Percentiles rank a stretch among this genome's conserved stretches.
Evolutionary conservation across 2,888 invertebrate species (phyloP).

Genomic region (Drosophila gaucha): DNA sequence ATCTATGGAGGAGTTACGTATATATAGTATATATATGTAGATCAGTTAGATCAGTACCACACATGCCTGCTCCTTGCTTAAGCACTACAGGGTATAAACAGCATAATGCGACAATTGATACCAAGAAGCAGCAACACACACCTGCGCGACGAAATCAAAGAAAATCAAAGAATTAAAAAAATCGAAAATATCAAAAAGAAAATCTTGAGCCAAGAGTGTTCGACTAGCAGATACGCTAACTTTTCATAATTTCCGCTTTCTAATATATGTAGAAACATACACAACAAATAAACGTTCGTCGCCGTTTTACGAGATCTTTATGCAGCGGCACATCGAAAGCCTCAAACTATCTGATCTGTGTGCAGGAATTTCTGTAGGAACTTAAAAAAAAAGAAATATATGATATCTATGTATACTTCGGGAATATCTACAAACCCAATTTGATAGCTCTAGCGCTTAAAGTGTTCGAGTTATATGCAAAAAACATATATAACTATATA

Average conservation of each 20-base stretch:
- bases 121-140: slow-evolving; percentile 1
- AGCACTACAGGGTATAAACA: slow-evolving; percentile 2
- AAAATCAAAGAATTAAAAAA: slow-evolving; percentile 21
- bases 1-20: too few species aligned
- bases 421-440: too few species aligned
- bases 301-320: too few species aligned
- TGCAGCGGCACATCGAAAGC: neutral
- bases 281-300: neutral
- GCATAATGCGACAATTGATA: slow-evolving; percentile 7
- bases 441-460: too few species aligned
- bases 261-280: too few species aligned
- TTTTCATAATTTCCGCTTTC: too few species aligned
- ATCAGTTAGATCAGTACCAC: neutral
- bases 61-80: neutral
- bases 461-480: too few species aligned
- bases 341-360: neutral
- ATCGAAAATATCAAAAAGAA: slow-evolving; percentile 21
- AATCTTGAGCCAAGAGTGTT: neutral
- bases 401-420: too few species aligned
- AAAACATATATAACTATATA: too few species aligned
- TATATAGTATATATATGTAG: too few species aligned
- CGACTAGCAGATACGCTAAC: neutral
- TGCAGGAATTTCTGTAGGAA: too few species aligned
- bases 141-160: slow-evolving; percentile 9
- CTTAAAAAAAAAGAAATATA: too few species aligned